Conservation (phyloP, 2,113 vertebrate genomes). For the Pygoscelis adeliae region DNA sequence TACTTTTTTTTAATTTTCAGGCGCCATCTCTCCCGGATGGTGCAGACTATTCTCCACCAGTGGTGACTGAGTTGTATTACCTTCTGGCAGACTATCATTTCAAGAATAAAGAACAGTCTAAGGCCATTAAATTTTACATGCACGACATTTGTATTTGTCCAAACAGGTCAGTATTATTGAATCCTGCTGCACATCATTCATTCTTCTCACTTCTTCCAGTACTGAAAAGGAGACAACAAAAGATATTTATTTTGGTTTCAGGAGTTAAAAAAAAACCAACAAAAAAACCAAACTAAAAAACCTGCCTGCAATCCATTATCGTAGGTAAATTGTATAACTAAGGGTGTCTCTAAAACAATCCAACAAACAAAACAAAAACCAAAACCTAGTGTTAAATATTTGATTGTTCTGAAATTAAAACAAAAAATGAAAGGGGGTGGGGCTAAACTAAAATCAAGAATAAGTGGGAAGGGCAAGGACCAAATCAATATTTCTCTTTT, state of each 20-base stretch:
- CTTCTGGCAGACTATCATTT: slow-evolving; percentile 97
- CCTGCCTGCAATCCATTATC: background rate
- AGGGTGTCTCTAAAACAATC: background rate
- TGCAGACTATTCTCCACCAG: slow-evolving; percentile 82
- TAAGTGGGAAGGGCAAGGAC: background rate
- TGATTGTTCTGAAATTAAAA: background rate
- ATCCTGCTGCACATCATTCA: background rate
- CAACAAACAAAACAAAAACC: background rate
- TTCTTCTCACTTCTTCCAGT: background rate
- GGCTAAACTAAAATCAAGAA: background rate
- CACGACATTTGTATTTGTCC: slow-evolving; percentile 95
- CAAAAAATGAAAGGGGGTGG: accelerated
- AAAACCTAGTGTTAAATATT: background rate
- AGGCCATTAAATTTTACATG: slow-evolving; percentile 98
- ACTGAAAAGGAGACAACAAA: background rate
- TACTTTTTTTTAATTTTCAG: slow-evolving; percentile 63
- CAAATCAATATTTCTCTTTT: background rate
- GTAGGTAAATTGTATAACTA: background rate
- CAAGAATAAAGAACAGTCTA: slow-evolving; percentile 98
- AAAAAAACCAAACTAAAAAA: background rate
- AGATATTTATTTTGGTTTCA: background rate
- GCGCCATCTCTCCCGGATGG: slow-evolving; percentile 88
- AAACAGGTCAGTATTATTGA: slow-evolving; percentile 80
- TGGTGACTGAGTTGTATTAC: slow-evolving; percentile 93
- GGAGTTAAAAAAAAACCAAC: background rate